A percentile compares a stretch with the other conserved stretches of the same genome.
These are phyloP conservation scores for Myotis brandtii DNA, from an alignment of 2,113 vertebrate species.

Conservation along the genomic window DNA sequence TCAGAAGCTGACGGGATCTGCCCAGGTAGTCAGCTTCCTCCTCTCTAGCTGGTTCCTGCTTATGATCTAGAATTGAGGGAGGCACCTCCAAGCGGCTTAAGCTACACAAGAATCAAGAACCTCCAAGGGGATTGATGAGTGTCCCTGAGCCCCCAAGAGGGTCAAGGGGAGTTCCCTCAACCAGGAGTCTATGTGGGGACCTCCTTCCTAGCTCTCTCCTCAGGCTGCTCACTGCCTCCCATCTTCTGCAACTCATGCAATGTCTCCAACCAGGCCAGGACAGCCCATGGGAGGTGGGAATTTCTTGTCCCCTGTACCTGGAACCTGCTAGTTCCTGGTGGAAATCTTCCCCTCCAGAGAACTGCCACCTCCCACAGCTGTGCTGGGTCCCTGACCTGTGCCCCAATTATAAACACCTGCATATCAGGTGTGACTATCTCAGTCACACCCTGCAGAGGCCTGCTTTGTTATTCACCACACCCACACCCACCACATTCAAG, in stretches of 20 bases:
- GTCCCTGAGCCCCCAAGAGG: fast-evolving
- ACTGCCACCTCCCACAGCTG: fast-evolving
- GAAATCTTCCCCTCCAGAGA: fast-evolving
- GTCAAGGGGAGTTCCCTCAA: fast-evolving
- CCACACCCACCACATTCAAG: too few relatives aligned
- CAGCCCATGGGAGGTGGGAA: fast-evolving
- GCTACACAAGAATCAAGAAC: not conserved
- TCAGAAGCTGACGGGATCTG: fast-evolving
- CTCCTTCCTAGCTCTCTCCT: too few relatives aligned
- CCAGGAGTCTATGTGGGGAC: fast-evolving
- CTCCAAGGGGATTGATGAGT: not conserved
- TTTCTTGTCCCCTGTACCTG: too few relatives aligned
- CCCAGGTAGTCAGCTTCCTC: not conserved
- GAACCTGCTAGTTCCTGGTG: not conserved
- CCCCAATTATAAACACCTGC: not conserved
- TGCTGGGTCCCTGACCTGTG: not conserved
- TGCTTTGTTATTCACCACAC: too few relatives aligned
- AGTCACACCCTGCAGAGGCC: not conserved
- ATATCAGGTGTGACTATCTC: too few relatives aligned
- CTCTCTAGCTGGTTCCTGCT: too few relatives aligned
- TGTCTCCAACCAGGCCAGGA: not conserved
- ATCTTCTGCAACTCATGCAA: fast-evolving
- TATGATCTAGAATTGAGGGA: too few relatives aligned
- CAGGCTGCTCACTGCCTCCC: not conserved
- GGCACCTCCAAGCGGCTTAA: too few relatives aligned